Conservation (phyloP, 2,797 vertebrate species). For the Gymnothorax reevesii region DNA sequence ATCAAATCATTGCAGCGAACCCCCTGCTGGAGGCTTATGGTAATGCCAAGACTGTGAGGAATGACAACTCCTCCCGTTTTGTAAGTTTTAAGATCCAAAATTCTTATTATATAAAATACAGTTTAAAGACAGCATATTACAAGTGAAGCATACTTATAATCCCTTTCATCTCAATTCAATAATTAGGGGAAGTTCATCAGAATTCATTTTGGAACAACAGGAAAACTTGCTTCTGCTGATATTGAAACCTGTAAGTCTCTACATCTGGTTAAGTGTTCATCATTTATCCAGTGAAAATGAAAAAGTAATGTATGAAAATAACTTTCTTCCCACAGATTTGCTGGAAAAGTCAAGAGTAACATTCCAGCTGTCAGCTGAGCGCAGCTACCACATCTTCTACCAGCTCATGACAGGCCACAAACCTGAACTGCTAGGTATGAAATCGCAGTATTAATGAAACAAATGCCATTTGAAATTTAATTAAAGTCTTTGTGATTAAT, state of each 20-base stretch:
- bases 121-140: too few relatives aligned
- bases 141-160: background rate
- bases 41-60: slow-evolving; percentile 90
- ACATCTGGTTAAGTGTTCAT: background rate
- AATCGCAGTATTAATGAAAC: background rate
- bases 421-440: slow-evolving; percentile 48
- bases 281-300: background rate
- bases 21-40: slow-evolving; percentile 87
- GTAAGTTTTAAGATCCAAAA: slow-evolving; percentile 60
- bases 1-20: slow-evolving; percentile 82
- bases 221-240: slow-evolving; percentile 88
- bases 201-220: slow-evolving; percentile 85
- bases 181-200: slow-evolving; percentile 88
- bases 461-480: background rate
- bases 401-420: slow-evolving; percentile 81
- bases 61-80: slow-evolving; percentile 91
- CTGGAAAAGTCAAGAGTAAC: slow-evolving; percentile 89
- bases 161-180: slow-evolving; percentile 14
- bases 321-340: slow-evolving; percentile 69
- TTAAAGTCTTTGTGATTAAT: background rate
- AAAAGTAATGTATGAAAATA: background rate
- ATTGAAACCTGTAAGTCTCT: slow-evolving; percentile 89
- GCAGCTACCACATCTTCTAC: slow-evolving; percentile 90
- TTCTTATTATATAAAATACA: too few relatives aligned
- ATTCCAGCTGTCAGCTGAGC: slow-evolving; percentile 69